Evolutionary conservation across 2,888 invertebrate species (phyloP), one percentile per base, ranked within the genome.

Genomic region (Adelognathus sp.): DNA sequence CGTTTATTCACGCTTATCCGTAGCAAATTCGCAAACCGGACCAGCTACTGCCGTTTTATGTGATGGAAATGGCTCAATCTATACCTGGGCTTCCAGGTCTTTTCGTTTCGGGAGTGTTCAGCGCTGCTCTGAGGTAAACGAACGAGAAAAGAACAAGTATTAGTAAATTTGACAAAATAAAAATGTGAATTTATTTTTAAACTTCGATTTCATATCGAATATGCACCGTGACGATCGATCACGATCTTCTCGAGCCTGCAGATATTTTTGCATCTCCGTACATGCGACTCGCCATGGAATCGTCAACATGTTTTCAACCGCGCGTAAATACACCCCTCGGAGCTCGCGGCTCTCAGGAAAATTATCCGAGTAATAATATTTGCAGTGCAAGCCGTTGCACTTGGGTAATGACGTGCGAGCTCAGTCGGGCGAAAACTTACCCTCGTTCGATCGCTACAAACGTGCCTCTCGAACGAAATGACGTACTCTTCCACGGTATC

Each of bases 21-120:
- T 78, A 92, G 92, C 89, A 89, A 88, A 95, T 95, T 61, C 92
- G 92, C 56, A 95, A 95, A 89, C 93, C 94, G 33, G 96, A 96
- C 86, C 95, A 97, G 92, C 89, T 97, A 6, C 90, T 97, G 36
- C 97, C 97, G 0, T 95, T 95, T 86, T 97, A 95, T 88, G 97
- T 97, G 27, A 96, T 97, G 96, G 95, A 96, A 60, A 94, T 95
- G 74, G 94, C 96, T 0, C 94, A 94, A 0, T 91, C 93, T 7
- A 93, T 96, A 78, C 96, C 96, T 0, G 97, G 97, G 0, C 91
- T 97, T 11, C 96, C 97, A 0, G 97, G 97, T 0, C 93, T 97
- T 50, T 97, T 97, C 88, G 95, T 97, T 83, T 96, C 97, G 63
- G 96, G 97, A 14, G 95, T 97, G 0, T 97, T 97, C 88, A 97